Conservation (phyloP, 2,797 vertebrate species). For the Threskiornis aethiopicus region DNA sequence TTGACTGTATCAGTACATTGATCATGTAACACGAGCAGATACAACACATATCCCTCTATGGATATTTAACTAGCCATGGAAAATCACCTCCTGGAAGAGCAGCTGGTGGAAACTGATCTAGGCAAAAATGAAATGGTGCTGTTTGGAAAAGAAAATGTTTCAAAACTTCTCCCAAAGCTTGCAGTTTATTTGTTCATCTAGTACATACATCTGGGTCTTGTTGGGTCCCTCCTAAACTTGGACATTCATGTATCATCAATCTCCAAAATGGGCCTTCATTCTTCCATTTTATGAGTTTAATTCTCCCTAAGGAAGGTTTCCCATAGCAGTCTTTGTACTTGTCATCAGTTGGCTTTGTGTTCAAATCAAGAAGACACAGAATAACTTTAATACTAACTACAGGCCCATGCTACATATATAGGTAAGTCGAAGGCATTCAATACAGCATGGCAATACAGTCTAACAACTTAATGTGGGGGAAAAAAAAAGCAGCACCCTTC, state of each 20-base stretch:
- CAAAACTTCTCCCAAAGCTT: neutral
- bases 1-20: neutral
- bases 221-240: neutral
- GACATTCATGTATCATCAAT: neutral
- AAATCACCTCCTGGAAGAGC: neutral
- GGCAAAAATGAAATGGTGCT: neutral
- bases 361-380: neutral
- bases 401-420: rapidly evolving
- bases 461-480: neutral
- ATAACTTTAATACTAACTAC: neutral
- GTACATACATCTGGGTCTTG: neutral
- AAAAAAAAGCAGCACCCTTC: neutral
- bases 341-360: neutral
- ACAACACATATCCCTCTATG: neutral
- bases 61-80: neutral
- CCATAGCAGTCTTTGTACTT: neutral
- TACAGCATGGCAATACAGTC: neutral
- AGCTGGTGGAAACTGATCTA: neutral
- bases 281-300: neutral
- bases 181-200: neutral
- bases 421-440: neutral
- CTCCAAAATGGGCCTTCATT: neutral
- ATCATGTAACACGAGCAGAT: neutral
- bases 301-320: neutral
- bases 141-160: neutral